phyloP scores from a whole-genome alignment of 64 coral and sea anemone species.

The Porites australiensis region DNA sequence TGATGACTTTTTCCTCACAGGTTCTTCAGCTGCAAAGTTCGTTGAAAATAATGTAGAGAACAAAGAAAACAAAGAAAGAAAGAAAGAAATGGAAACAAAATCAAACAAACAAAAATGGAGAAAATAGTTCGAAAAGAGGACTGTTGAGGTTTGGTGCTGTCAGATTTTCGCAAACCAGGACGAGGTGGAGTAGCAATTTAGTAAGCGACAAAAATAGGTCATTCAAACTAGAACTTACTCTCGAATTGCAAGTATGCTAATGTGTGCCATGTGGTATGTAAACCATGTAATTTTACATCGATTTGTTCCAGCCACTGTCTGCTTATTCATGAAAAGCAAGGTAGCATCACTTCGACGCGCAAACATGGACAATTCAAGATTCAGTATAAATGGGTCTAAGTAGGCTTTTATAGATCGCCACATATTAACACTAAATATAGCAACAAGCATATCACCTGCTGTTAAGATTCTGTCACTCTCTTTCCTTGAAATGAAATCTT shows the following conservation, averaged over 20 bases:
- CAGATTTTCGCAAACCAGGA: not conserved
- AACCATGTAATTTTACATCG: not conserved
- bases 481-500: not conserved
- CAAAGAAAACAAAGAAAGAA: not conserved
- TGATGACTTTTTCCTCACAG: not conserved
- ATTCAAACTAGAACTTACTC: not conserved
- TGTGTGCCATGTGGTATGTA: not conserved
- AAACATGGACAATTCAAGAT: not conserved
- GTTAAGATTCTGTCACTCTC: not conserved
- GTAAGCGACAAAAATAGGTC: not conserved
- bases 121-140: not conserved
- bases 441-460: not conserved
- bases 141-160: not conserved
- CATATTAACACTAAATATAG: not conserved
- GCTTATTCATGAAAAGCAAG: not conserved
- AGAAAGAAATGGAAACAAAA: no score
- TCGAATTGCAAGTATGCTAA: not conserved
- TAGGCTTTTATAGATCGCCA: not conserved
- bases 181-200: not conserved
- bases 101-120: not conserved
- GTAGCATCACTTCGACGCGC: not conserved
- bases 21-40: not conserved
- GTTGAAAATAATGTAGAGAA: not conserved
- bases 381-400: not conserved
- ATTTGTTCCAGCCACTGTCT: not conserved